phyloP scores from a whole-genome alignment of 2,797 vertebrate genomes.

The Cynopterus sphinx region DNA sequence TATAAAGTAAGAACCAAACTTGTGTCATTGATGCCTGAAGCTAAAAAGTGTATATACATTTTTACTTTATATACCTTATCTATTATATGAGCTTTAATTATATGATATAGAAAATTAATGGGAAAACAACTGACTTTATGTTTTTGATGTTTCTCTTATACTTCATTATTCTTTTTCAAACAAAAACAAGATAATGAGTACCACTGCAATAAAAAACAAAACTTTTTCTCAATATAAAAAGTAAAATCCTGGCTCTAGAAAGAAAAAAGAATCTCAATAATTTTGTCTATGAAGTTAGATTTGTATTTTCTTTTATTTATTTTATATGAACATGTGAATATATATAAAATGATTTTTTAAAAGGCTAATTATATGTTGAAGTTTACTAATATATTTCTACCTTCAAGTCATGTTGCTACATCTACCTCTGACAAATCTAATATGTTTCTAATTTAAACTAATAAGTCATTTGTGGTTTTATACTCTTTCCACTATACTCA shows the following conservation, averaged over 20 bases:
- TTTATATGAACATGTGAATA: neutral
- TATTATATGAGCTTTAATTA: constrained; percentile 33
- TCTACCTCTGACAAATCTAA: neutral
- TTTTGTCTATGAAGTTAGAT: constrained; percentile 42
- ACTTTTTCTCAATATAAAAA: neutral
- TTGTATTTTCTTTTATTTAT: constrained; percentile 35
- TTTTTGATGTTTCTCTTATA: neutral
- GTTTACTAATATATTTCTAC: constrained; percentile 30
- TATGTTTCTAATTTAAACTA: constrained; percentile 33
- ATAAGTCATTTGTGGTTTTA: constrained; percentile 52
- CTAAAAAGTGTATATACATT: neutral
- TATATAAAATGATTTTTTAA: constrained; percentile 28
- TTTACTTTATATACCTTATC: neutral
- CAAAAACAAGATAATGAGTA: neutral
- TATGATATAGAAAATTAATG: constrained; percentile 31
- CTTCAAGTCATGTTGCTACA: neutral
- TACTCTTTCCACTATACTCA: neutral
- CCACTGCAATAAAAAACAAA: neutral
- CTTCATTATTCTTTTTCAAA: constrained; percentile 37
- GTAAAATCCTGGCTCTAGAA: neutral
- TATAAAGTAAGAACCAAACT: constrained; percentile 5
- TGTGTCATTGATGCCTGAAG: neutral
- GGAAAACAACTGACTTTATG: neutral
- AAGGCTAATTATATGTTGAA: neutral
- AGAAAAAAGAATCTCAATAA: neutral